These are phyloP conservation scores for Bufo bufo DNA, from an alignment of 2,113 vertebrate species.

Conservation along the genomic window DNA sequence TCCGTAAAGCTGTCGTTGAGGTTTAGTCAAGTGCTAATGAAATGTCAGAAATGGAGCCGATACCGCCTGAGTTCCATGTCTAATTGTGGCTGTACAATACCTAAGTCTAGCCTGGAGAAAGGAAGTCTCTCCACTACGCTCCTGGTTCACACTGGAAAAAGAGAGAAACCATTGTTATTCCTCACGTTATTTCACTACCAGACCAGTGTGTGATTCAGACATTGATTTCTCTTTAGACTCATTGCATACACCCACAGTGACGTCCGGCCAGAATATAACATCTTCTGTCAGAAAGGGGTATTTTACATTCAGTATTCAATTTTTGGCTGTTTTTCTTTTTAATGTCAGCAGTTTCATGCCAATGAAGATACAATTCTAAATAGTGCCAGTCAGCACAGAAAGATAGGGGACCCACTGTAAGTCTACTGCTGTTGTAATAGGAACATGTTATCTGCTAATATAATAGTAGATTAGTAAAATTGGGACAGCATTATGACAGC, in stretches of 20 bases:
- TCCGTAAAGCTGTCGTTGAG: constrained; percentile 62
- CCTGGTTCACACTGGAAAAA: constrained; percentile 52
- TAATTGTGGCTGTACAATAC: constrained; percentile 60
- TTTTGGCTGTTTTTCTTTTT: too few species aligned
- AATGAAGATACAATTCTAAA: too few species aligned
- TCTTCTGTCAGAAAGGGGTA: not conserved
- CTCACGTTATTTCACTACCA: constrained; percentile 37
- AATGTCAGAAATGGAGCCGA: constrained; percentile 59
- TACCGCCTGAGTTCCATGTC: constrained; percentile 61
- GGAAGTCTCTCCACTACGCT: constrained; percentile 59
- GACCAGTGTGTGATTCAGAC: constrained; percentile 46
- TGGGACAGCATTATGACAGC: too few species aligned
- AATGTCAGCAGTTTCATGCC: too few species aligned
- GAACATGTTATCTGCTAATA: too few species aligned
- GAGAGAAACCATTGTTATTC: constrained; percentile 48
- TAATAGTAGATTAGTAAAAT: too few species aligned
- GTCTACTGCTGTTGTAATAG: too few species aligned
- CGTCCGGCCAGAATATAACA: constrained; percentile 44
- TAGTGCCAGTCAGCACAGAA: too few species aligned
- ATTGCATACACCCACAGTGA: constrained; percentile 36
- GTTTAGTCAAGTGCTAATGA: constrained; percentile 61
- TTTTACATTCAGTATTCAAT: too few species aligned
- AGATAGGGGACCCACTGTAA: too few species aligned
- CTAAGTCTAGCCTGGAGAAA: constrained; percentile 57
- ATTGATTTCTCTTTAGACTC: constrained; percentile 47